These are phyloP conservation scores for Pelecanoides urinatrix DNA, from an alignment of 2,113 vertebrate species.

Conservation along the genomic window DNA sequence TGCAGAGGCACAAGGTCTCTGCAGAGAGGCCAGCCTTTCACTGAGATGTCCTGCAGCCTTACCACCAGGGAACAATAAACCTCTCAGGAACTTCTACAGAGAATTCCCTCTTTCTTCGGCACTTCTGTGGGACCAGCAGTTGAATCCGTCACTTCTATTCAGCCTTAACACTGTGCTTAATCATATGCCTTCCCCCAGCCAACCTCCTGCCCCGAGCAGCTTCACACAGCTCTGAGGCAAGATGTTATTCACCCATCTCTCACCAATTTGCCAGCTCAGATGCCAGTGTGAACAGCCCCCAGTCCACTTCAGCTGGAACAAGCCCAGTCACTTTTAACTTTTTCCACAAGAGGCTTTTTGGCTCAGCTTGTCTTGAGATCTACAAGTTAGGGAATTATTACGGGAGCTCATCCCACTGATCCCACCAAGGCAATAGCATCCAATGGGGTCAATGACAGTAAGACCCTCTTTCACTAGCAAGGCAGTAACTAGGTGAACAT, in stretches of 20 bases:
- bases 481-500: background rate
- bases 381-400: background rate
- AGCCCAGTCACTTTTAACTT: background rate
- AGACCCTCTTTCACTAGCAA: background rate
- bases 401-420: background rate
- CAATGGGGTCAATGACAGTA: background rate
- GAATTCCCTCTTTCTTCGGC: constrained; percentile 39
- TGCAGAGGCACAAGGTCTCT: constrained; percentile 28
- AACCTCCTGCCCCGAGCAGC: rapidly evolving
- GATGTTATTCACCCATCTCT: background rate
- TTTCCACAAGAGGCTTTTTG: background rate
- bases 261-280: background rate
- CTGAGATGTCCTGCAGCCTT: constrained; percentile 39
- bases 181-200: constrained; percentile 14
- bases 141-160: background rate
- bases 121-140: background rate
- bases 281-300: background rate
- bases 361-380: background rate
- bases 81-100: constrained; percentile 10
- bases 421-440: background rate
- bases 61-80: background rate
- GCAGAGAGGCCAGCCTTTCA: constrained; percentile 37
- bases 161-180: background rate
- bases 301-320: background rate
- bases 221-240: background rate